phyloP scores from a whole-genome alignment of 1,140 invertebrate genomes.

The Hylaeus anthracinus region DNA sequence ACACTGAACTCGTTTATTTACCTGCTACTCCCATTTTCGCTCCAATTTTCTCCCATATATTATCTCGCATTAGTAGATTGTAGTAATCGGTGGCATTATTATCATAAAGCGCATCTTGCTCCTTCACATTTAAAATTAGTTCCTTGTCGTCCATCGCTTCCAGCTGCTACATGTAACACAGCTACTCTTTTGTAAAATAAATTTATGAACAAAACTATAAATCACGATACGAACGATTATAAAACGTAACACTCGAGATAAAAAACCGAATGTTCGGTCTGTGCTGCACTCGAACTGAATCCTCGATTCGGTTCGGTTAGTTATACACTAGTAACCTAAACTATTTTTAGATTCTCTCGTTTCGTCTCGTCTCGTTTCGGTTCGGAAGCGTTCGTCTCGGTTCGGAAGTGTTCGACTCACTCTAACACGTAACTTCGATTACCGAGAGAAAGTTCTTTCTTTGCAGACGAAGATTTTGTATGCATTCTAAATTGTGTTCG shows the following conservation, averaged over 20 bases:
- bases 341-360: background rate
- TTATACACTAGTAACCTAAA: background rate
- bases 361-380: background rate
- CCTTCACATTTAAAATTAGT: background rate
- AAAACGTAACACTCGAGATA: no score
- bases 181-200: no score
- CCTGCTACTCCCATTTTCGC: background rate
- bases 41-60: background rate
- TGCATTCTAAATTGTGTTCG: background rate
- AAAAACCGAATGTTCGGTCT: no score
- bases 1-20: background rate
- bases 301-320: background rate
- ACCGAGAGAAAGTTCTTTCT: background rate
- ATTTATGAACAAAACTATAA: no score
- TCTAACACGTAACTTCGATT: background rate
- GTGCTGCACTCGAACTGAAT: background rate
- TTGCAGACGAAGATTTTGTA: background rate
- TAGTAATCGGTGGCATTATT: background rate
- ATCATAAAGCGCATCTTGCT: background rate
- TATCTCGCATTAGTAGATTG: background rate
- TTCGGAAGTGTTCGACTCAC: background rate
- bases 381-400: background rate
- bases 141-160: background rate
- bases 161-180: no score
- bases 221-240: no score